These are phyloP conservation scores for Digitonthophagus gazella DNA, from an alignment of 2,888 invertebrate genomes.

Conservation along the genomic window DNA sequence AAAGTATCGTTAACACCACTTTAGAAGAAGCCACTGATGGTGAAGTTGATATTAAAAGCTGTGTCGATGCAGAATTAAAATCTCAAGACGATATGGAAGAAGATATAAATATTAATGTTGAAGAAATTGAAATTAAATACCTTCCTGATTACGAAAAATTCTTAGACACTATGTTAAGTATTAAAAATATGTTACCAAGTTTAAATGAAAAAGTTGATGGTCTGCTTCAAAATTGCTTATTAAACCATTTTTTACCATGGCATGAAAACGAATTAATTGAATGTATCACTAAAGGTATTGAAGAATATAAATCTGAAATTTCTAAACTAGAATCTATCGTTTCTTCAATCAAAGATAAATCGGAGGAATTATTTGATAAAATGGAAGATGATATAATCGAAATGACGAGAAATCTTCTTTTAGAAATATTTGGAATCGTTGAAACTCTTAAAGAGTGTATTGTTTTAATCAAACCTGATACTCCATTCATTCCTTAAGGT, in stretches of 20 bases:
- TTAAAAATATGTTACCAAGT: background rate
- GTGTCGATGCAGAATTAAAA: background rate
- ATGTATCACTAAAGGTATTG: background rate
- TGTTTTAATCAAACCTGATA: background rate
- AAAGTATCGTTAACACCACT: conserved; percentile 2
- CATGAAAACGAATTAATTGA: background rate
- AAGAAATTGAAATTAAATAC: background rate
- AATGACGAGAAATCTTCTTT: background rate
- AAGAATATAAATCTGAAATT: conserved; percentile 1
- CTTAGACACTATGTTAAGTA: no score
- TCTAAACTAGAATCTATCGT: background rate
- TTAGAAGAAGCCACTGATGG: background rate
- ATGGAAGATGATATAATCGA: background rate
- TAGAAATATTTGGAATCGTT: background rate
- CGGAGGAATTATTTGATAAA: conserved; percentile 6
- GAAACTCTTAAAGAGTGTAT: conserved; percentile 5
- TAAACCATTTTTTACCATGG: conserved; percentile 1
- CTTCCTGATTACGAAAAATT: background rate
- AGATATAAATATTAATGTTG: background rate
- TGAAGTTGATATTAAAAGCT: background rate
- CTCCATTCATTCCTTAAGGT: no score
- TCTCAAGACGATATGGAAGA: background rate
- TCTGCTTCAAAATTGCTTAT: background rate
- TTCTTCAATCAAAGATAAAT: background rate
- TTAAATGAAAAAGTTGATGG: conserved; percentile 1